A percentile compares a stretch with the other conserved stretches of the same genome.
Conservation (phyloP, 2,888 invertebrate species). For the Orthosia gothica region DNA sequence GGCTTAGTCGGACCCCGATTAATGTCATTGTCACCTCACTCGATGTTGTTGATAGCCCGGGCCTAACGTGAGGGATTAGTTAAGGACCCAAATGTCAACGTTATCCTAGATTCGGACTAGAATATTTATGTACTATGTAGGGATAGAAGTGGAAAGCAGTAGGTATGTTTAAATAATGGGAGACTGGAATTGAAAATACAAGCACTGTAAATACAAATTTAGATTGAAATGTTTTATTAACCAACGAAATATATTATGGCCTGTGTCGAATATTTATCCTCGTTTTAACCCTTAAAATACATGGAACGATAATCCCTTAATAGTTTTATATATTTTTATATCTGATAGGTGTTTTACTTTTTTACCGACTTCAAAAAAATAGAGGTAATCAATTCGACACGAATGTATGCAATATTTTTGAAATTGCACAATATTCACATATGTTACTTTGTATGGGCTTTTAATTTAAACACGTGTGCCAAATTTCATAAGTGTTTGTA, state of each 20-base stretch:
- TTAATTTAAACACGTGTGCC: too few relatives aligned
- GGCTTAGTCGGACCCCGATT: slow-evolving; percentile 28
- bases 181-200: background rate
- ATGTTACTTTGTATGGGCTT: too few relatives aligned
- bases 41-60: slow-evolving; percentile 41
- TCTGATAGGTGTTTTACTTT: too few relatives aligned
- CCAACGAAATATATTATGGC: too few relatives aligned
- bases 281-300: background rate
- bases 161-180: slow-evolving; percentile 6
- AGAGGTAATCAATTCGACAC: too few relatives aligned
- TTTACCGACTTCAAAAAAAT: too few relatives aligned
- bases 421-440: too few relatives aligned
- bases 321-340: too few relatives aligned
- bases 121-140: slow-evolving; percentile 21
- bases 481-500: too few relatives aligned
- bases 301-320: too few relatives aligned
- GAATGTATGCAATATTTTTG: too few relatives aligned
- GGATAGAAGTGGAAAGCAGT: background rate
- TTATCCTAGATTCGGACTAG: slow-evolving; percentile 24
- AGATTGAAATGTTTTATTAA: background rate
- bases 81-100: slow-evolving; percentile 22
- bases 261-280: background rate
- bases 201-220: background rate
- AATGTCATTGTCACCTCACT: slow-evolving; percentile 50
- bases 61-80: slow-evolving; percentile 31